Evolutionary conservation across 1,140 invertebrate genomes (phyloP).

Genomic region (Euwallacea fornicatus): DNA sequence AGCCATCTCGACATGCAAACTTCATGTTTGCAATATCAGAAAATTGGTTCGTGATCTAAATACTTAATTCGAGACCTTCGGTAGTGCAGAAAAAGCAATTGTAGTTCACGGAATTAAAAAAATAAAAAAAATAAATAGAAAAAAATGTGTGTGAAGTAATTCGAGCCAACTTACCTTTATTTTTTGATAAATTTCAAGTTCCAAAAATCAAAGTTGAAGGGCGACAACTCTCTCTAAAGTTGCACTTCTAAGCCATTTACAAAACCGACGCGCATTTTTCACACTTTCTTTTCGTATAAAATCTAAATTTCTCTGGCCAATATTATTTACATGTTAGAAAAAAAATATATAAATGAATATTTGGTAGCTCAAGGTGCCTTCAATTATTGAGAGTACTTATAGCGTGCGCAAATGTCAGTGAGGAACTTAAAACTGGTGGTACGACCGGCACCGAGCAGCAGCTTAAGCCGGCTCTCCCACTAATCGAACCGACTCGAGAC

Average conservation of each 20-base stretch:
- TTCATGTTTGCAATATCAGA: too few species aligned
- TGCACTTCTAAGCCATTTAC: constrained; percentile 11
- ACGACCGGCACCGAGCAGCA: constrained; percentile 8
- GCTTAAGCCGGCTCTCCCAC: constrained; percentile 27
- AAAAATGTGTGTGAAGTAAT: too few species aligned
- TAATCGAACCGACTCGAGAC: constrained; percentile 13
- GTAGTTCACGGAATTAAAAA: too few species aligned
- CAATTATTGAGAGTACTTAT: background rate
- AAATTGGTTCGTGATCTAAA: too few species aligned
- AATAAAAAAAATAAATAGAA: too few species aligned
- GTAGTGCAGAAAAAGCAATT: too few species aligned
- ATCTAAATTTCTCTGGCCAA: too few species aligned
- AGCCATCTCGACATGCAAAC: too few species aligned
- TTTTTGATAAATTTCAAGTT: constrained; percentile 9
- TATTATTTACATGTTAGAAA: too few species aligned
- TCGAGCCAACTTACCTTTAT: constrained; percentile 9
- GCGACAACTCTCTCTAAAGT: background rate
- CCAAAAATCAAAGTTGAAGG: background rate
- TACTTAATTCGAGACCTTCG: too few species aligned
- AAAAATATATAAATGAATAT: background rate
- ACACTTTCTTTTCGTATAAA: background rate
- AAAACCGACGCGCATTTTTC: constrained; percentile 4
- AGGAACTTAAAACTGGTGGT: constrained; percentile 27
- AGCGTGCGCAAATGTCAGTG: constrained; percentile 19
- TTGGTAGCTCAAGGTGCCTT: background rate